Percentiles rank a stretch among this genome's conserved stretches.
Evolutionary conservation across 2,113 vertebrate species (phyloP).

Genomic region (Platichthys flesus): DNA sequence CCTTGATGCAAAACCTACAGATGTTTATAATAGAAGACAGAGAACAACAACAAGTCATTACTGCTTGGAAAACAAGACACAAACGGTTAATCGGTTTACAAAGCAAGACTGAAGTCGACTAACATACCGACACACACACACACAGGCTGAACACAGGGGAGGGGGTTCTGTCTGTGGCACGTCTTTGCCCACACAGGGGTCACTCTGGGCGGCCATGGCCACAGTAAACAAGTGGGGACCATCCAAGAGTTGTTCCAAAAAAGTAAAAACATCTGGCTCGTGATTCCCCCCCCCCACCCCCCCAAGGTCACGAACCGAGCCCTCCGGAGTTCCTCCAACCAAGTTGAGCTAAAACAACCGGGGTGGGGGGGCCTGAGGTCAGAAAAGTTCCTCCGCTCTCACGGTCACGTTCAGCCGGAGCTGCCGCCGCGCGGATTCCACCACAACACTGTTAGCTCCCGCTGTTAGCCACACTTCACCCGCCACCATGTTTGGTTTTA

Average conservation of each 20-base stretch:
- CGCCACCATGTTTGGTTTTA: background rate
- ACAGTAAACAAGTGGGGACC: background rate
- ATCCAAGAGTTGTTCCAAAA: constrained; percentile 39
- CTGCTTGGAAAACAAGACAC: no score
- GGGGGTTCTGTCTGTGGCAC: background rate
- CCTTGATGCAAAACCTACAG: no score
- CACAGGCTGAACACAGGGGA: background rate
- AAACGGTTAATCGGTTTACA: no score
- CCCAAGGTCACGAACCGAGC: constrained; percentile 43
- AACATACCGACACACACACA: no score
- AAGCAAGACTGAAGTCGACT: no score
- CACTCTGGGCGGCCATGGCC: constrained; percentile 21
- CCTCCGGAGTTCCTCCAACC: constrained; percentile 16
- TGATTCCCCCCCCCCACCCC: constrained; percentile 12
- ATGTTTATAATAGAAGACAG: no score
- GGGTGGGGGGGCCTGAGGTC: background rate
- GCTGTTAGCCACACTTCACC: constrained; percentile 9
- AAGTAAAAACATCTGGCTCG: constrained; percentile 25
- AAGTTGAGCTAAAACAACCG: constrained; percentile 13
- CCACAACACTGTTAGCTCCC: constrained; percentile 9
- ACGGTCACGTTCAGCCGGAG: constrained; percentile 25
- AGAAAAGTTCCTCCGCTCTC: background rate
- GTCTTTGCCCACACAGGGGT: constrained; percentile 26
- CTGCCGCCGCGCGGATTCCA: background rate
- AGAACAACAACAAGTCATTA: no score